Evolutionary conservation across 2,888 invertebrate genomes (phyloP), one percentile per base, ranked within the genome.

Genomic region (Phanerotoma sp.): DNA sequence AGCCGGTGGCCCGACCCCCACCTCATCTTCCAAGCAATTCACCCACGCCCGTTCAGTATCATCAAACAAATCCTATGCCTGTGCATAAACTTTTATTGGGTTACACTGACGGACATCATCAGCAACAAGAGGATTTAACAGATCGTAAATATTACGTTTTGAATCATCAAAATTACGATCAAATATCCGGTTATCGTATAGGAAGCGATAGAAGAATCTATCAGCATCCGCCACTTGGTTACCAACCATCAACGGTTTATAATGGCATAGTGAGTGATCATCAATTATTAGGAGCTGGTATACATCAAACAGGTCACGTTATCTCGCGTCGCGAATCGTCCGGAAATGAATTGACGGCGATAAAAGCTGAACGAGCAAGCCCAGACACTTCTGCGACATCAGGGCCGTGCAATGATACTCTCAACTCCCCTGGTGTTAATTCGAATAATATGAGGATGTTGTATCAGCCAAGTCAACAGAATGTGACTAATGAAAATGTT

Each of bases 341-440:
- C 52, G 64, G 57, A 55, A 63, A 66, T 54, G 62, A 60, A 66
- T 64, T 58, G 66, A 63, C 60, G 72, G 69, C 61, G 79, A 68
- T 71, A 66, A 73, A 72, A 66, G 66, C 64, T 59, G 72, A 71
- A 60, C 72, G 70, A 64, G 68, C 69, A 52, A 73, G 73, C 61
- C 73, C 73, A 65, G 72, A 72, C 71, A 68, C 68, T 52, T 62
- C 62, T 73, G 70, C 69, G 67, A 66, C 68, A 62, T 65, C 61
- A 82, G 81, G 62, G 80, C 66, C 67, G 67, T 70, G 65, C 68
- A 30, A 38, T 18, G 70, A 68, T 54, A 51, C 66, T 30, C 56
- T 62, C 13, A 55, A 60, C 49, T 66, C 70, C 16, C 71, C 66
- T 55, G 61, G 59, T 60, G 60, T 63, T 64, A 50, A 61, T 63